A percentile compares a stretch with the other conserved stretches of the same genome.
These are phyloP conservation scores for Dinomys branickii DNA, from an alignment of 2,113 vertebrate species.

Conservation along the genomic window DNA sequence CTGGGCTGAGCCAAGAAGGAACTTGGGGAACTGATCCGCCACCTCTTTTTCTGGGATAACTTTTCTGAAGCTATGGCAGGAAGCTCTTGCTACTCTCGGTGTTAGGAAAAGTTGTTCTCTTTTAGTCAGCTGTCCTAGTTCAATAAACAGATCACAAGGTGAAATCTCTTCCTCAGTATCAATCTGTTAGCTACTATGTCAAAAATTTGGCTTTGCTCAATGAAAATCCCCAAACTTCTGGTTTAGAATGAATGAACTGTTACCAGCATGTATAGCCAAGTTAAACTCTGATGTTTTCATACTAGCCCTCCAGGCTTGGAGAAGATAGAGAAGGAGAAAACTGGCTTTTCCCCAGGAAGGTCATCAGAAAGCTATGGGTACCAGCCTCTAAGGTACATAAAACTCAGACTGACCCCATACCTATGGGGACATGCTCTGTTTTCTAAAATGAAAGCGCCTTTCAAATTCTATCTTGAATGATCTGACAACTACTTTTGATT, in stretches of 20 bases:
- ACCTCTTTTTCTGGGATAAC: neutral
- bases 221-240: neutral
- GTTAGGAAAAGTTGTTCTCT: neutral
- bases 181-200: neutral
- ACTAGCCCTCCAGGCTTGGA: neutral
- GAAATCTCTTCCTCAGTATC: neutral
- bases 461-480: neutral
- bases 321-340: neutral
- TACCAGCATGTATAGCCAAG: neutral
- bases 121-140: neutral
- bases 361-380: neutral
- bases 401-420: neutral
- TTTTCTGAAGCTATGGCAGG: neutral
- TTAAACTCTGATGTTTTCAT: neutral
- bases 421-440: neutral
- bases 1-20: neutral
- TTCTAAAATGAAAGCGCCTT: conserved; percentile 12
- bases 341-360: neutral
- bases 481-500: neutral
- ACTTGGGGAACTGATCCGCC: neutral
- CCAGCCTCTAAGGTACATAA: neutral
- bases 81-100: neutral
- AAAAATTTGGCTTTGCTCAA: neutral
- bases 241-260: neutral
- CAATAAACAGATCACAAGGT: neutral